Evolutionary conservation across 2,797 vertebrate genomes (phyloP), one percentile per base, ranked within the genome.

Genomic region (Typhlichthys subterraneus): DNA sequence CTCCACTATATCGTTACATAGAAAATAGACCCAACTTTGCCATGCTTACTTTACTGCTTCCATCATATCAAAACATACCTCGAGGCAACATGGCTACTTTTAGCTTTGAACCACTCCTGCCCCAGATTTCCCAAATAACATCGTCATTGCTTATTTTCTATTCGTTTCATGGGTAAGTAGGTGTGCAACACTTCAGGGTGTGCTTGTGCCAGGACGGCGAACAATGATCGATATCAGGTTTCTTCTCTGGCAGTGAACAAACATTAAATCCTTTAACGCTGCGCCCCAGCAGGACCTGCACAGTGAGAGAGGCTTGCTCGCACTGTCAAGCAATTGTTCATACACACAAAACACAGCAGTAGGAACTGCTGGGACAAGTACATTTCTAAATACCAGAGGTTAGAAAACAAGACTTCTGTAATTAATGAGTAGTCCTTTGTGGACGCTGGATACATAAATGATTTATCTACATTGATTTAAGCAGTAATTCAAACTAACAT

Each of bases 321-420:
- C 46, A 14, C 29, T 50, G 59, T 17, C 45, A 45, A 73, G 68
- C 12, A 51, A 54, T 31, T 45, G 29, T 61, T 68, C 46, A 53
- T 31, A 68, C 51, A 12, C 59, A 72, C 60, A 57, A 63, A 77
- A 69, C 31, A 38, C 38, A 63, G 73, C 50, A 57, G 31, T 13
- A 45, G 70, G 66, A 73, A 72, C 65, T 80, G 56, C 57, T 75
- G 6, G 33, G 45, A 8, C 45, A 19, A 15, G 53, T 63, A 58
- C n/a, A 5, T 63, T 75, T 79, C 56, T 48, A 83, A 74, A 76
- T 73, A 77, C 12, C 72, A 74, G 15, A 61, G 60, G 69, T 79
- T 67, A 80, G 71, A 56, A 73, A 64, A 56, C 73, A 61, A 13
- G 9, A 15, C 54, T 51, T 45, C 31, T 57, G 60, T 42, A 65